Base-by-base conservation (phyloP, 2,888 invertebrate species). In the Hydroisotoma schaefferi region DNA sequence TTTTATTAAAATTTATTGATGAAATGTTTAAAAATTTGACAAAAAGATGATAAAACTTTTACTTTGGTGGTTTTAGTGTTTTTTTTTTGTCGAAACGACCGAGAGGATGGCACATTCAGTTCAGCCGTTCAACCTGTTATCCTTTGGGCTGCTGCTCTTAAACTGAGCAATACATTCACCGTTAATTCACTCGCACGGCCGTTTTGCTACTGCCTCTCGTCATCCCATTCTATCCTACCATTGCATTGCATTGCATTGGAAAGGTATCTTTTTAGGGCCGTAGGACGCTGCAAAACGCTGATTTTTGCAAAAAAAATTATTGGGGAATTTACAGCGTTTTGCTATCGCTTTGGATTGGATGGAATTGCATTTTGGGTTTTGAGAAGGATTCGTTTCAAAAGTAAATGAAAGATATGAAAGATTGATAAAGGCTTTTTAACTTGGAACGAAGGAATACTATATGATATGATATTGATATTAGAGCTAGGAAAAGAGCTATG, bases 101-200 rank as follows among this genome's bases (percentile, higher is more conserved):
- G n/a, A n/a, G n/a, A n/a, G n/a, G n/a, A 56, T 59, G 59, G 61
- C 61, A 61, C 61, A 56, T 61, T 61, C 55, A n/a, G n/a, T n/a
- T n/a, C n/a, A n/a, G n/a, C 55, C 56, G 56, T 61, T 60, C 44
- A 52, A 52, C 27, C 53, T 52, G 56, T 49, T 56, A 44, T 54
- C 37, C 23, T 23, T 25, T 46, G 22, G 46, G 46, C 23, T 22
- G 46, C 46, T 46, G 46, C 46, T 57, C 57, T 61, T 4, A 25
- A 23, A 46, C 46, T 20, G 44, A 54, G 22, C 23, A 33, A 46
- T 46, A 8, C 23, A 46, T 46, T 46, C 46, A 61, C 61, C 61
- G 61, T 61, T 61, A 60, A 55, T n/a, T 10, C 18, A 26, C 10
- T n/a, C 4, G 12, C 49, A 27, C 29, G 49, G 25, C 46, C 40